These are phyloP conservation scores for Nephila pilipes DNA, from an alignment of 1,140 invertebrate species.

Conservation along the genomic window DNA sequence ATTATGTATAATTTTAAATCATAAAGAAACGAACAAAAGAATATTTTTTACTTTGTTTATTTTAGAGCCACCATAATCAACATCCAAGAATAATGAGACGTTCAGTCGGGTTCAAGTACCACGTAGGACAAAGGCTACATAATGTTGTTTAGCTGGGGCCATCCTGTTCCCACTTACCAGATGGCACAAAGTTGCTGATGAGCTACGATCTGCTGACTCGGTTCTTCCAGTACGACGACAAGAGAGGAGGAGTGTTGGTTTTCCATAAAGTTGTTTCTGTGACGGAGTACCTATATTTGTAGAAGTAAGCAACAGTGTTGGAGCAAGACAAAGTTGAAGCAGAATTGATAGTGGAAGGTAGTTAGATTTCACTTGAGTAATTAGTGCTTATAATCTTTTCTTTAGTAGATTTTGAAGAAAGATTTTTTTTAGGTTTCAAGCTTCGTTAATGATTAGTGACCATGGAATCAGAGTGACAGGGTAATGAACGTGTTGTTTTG, in stretches of 20 bases:
- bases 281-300: slow-evolving; percentile 78
- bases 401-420: no score
- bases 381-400: no score
- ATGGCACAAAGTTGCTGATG: slow-evolving; percentile 80
- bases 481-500: no score
- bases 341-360: slow-evolving; percentile 78
- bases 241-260: slow-evolving; percentile 76
- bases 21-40: no score
- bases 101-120: slow-evolving; percentile 50
- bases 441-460: no score
- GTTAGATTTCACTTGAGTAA: no score
- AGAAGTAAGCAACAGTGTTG: slow-evolving; percentile 79
- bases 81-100: slow-evolving; percentile 72
- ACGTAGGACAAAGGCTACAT: slow-evolving; percentile 74
- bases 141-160: slow-evolving; percentile 91
- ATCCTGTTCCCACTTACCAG: slow-evolving; percentile 86
- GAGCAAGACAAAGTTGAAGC: slow-evolving; percentile 78
- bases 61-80: slow-evolving; percentile 76
- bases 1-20: no score
- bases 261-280: slow-evolving; percentile 73
- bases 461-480: no score
- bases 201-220: slow-evolving; percentile 26
- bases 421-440: no score
- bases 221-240: slow-evolving; percentile 46
- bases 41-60: neutral